Percentiles rank a stretch among this genome's conserved stretches.
Conservation (phyloP, 2,888 invertebrate genomes). For the Hyppa rectilinea region DNA sequence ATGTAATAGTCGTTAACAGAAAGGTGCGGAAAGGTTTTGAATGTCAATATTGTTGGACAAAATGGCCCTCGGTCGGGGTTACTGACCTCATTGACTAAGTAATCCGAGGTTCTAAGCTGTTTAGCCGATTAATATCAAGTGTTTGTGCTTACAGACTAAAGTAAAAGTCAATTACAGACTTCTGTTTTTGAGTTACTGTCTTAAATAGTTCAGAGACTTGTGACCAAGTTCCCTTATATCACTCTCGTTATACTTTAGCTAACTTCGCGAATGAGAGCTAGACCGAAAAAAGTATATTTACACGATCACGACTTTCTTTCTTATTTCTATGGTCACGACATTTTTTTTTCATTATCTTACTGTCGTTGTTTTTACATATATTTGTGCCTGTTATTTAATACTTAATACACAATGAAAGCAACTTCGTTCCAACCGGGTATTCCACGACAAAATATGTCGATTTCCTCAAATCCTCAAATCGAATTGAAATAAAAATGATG, state of each 20-base stretch:
- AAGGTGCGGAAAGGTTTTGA: constrained; percentile 34
- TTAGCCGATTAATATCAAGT: constrained; percentile 40
- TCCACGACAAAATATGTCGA: too few species aligned
- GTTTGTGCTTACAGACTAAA: constrained; percentile 19
- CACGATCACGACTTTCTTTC: too few species aligned
- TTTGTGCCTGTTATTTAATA: too few species aligned
- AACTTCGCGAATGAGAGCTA: not conserved
- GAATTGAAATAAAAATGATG: too few species aligned
- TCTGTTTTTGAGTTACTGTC: not conserved
- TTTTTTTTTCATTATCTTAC: too few species aligned
- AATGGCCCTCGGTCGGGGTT: constrained; percentile 43
- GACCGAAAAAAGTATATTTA: too few species aligned
- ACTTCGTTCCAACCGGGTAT: too few species aligned
- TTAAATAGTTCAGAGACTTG: not conserved
- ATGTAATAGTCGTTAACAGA: constrained; percentile 15
- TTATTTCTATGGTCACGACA: too few species aligned
- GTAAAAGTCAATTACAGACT: not conserved
- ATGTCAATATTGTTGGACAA: constrained; percentile 52
- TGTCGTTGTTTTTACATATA: too few species aligned
- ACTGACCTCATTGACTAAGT: constrained; percentile 41
- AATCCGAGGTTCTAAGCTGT: constrained; percentile 50
- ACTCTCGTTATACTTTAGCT: not conserved
- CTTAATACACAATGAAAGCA: too few species aligned
- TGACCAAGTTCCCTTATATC: not conserved
- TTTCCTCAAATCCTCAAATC: too few species aligned